Evolutionary conservation across 37 sponge, comb jelly and placozoan genomes (phyloP), one percentile per base, ranked within the genome.

Genomic region (Chondrosia reniformis): DNA sequence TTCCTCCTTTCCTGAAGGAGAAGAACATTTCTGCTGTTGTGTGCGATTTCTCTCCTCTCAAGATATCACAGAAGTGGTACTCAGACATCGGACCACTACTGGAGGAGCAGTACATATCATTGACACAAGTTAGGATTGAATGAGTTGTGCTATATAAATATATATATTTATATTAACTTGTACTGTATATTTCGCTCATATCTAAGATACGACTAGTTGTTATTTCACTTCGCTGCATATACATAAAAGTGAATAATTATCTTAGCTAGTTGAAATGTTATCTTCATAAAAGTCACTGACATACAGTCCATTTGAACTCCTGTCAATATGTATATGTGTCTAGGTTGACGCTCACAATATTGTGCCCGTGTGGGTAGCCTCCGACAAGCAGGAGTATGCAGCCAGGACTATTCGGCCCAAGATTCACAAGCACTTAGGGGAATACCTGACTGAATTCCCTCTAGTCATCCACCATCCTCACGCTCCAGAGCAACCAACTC

Each of bases 261-360:
- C n/a, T n/a, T n/a, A n/a, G n/a, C n/a, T 49, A 10, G 15, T 49
- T 19, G 52, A 49, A 10, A 49, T 49, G 52, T 19, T 49, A 15
- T 49, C 15, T 15, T 49, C 15, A 49, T 15, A 19, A 49, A 49
- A 49, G 15, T 15, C 15, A 19, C 15, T 15, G 15, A 49, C 15
- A 15, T 49, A 49, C 52, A 49, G 10, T 19, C 15, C 15, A 19
- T 15, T 19, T 49, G 15, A 15, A 49, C 15, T 19, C 10, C 52
- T 49, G 52, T 15, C 52, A 49, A 49, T 49, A 15, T 49, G 52
- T 15, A 49, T 49, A 15, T 49, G 52, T 49, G 15, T 15, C 30
- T 5, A 81, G 74, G 76, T 82, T 55, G 83, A 82, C 63, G 63
- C 83, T 1, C 76, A 82, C 66, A 82, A 75, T 39, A 32, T 82